These are phyloP conservation scores for Bryconaethiops microstoma DNA, from an alignment of 2,797 vertebrate species.

Conservation along the genomic window DNA sequence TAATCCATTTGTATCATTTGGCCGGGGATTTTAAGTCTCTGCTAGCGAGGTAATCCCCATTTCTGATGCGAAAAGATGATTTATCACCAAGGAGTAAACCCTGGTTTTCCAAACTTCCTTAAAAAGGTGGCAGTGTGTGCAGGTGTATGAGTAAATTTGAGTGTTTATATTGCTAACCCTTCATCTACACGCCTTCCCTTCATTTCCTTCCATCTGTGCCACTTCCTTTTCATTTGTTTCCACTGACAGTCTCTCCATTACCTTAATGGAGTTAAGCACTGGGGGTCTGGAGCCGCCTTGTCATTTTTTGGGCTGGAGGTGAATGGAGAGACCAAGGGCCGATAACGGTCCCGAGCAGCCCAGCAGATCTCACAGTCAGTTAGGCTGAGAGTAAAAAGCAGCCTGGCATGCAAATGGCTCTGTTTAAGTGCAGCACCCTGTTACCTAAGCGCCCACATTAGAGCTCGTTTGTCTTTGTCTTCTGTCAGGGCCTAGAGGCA, in stretches of 20 bases:
- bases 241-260: slow-evolving; percentile 2
- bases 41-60: neutral
- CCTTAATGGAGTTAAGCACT: slow-evolving; percentile 11
- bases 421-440: slow-evolving; percentile 51
- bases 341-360: slow-evolving; percentile 58
- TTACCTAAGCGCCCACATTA: slow-evolving; percentile 55
- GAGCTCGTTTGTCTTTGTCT: slow-evolving; percentile 56
- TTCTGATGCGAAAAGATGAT: neutral
- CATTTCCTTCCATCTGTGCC: slow-evolving; percentile 33
- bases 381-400: slow-evolving; percentile 48
- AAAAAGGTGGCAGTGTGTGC: neutral
- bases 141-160: neutral
- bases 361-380: slow-evolving; percentile 58
- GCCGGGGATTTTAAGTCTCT: slow-evolving; percentile 12
- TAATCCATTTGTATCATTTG: slow-evolving; percentile 23
- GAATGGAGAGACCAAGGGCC: slow-evolving; percentile 42
- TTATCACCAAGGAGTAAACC: slow-evolving; percentile 24
- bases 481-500: slow-evolving; percentile 46
- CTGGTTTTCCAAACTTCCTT: neutral
- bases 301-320: slow-evolving; percentile 43
- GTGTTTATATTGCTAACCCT: neutral
- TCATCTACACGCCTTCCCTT: slow-evolving; percentile 13
- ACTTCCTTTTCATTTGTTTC: slow-evolving; percentile 32
- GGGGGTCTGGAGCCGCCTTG: slow-evolving; percentile 7
- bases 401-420: slow-evolving; percentile 51